Base-by-base conservation (phyloP, 2,888 invertebrate species). In the Encarsia formosa region DNA sequence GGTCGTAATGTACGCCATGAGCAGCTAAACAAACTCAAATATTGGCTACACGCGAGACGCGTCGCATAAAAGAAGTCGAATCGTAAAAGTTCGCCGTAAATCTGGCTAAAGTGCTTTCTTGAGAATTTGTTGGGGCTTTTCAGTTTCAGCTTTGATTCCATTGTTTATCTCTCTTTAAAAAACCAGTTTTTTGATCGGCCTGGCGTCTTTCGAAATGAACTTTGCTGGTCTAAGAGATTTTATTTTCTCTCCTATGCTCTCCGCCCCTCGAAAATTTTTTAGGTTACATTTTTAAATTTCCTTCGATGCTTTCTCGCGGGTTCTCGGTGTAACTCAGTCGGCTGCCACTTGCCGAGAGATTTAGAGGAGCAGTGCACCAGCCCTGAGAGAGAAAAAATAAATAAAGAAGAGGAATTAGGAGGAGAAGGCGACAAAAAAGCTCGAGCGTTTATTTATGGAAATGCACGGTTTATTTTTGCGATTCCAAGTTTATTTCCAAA, bases 381-480 rank as follows among this genome's bases (percentile, higher is more conserved):
- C 32, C 6, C 15, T 16, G 29, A 46, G 45, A 39, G 41, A 16
- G 37, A 16, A 32, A 40, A 24, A 44, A 38, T 19, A 18, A 38
- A 15, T 20, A 13, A 22, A 16, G 9, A 15, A 3, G 42, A 23
- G 24, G 24, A 20, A 18, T 5, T 9, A 9, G 13, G 20, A 18
- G 20, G 37, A 5, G 19, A 38, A 39, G 37, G 52, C 22, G 49
- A 56, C 56, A 52, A 52, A 52, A 56, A 43, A 43, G 41, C 42
- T 42, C 42, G 15, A 22, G 34, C 18, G 42, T 35, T 9, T 56
- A 56, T 56, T 56, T 56, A 54, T 56, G 56, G 53, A 56, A 56
- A 56, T 51, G 56, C 48, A 43, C 53, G 42, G n/a, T 51, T 53
- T 51, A 45, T 56, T 50, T 46, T 50, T 38, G 47, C 39, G 37